Base-by-base conservation (phyloP, 1,140 invertebrate species). In the Schmidtea mediterranea region DNA sequence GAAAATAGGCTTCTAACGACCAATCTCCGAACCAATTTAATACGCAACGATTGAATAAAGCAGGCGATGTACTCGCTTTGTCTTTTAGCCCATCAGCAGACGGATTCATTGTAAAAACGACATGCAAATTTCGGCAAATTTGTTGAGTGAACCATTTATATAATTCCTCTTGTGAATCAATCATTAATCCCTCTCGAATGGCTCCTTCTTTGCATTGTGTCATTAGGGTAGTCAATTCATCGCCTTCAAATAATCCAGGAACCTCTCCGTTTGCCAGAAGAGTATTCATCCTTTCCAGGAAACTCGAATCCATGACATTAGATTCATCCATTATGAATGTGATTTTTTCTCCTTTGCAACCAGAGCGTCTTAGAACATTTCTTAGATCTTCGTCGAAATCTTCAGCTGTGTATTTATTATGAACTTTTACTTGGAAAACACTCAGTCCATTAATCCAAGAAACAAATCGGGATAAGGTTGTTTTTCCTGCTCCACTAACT, bases 11-110 rank as follows among this genome's bases (percentile, higher is more conserved):
- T 12, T 81, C 80, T 62, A 92, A 82, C 10, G 86, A 89, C 92
- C 92, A 99, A 69, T 98, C 92, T 1, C 92, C 92, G 63, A 97
- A 97, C 92, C 92, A 99, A 66, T 99, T 97, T 36, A 99, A 72
- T 1, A 98, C 92, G 69, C 92, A 98, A 62, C 90, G 75, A 71
- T 98, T 98, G 72, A 98, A 98, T 16, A 98, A 70, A 19, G 92
- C 92, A 47, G 92, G 92, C 1, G 89, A 97, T 0, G 92, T 98
- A 2, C 90, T 82, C 1, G 92, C 90, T 51, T 89, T 72, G 67
- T 95, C 90, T 64, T 97, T 94, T 2, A 98, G 71, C 0, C 89
- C 92, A 62, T 97, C 86, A 0, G 83, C 82, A 2, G 81, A 89
- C 9, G 92, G 92, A 70, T 98, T 98, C 92, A 98, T 98, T 0